Evolutionary conservation across 2,888 invertebrate species (phyloP).

Genomic region (Formica aserva): DNA sequence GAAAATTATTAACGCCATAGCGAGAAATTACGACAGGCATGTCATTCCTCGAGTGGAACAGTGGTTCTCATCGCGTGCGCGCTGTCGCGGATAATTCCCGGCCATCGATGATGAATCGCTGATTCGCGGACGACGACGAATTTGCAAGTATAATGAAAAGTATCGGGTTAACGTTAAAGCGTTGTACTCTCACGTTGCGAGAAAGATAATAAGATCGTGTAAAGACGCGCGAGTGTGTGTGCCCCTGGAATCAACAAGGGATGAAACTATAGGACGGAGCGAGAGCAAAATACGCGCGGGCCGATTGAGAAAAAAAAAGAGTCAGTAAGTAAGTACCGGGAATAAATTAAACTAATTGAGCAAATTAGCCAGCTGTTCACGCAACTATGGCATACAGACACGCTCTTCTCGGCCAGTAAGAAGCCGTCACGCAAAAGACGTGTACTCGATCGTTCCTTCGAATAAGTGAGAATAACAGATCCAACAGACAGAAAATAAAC

Average conservation of each 20-base stretch:
- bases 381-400: slow-evolving; percentile 72
- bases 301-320: slow-evolving; percentile 14
- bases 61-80: slow-evolving; percentile 70
- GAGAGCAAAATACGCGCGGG: slow-evolving; percentile 35
- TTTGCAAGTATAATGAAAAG: slow-evolving; percentile 74
- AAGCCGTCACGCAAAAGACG: slow-evolving; percentile 45
- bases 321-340: slow-evolving; percentile 76
- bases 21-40: slow-evolving; percentile 69
- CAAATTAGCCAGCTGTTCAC: slow-evolving; percentile 82
- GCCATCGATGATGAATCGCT: slow-evolving; percentile 57
- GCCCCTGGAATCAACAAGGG: slow-evolving; percentile 19
- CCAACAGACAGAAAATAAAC: neutral
- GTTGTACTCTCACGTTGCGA: slow-evolving; percentile 42
- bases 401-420: slow-evolving; percentile 41
- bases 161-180: slow-evolving; percentile 56
- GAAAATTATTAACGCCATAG: slow-evolving; percentile 77
- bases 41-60: slow-evolving; percentile 71
- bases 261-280: slow-evolving; percentile 22
- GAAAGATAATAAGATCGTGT: slow-evolving; percentile 26
- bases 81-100: slow-evolving; percentile 47
- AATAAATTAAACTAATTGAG: slow-evolving; percentile 84
- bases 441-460: slow-evolving; percentile 5
- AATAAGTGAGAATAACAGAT: neutral
- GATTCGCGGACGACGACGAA: slow-evolving; percentile 48
- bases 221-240: slow-evolving; percentile 16